Base-by-base conservation (phyloP, 53 echinoderm and acorn worm genomes). In the Arbacia lixula region DNA sequence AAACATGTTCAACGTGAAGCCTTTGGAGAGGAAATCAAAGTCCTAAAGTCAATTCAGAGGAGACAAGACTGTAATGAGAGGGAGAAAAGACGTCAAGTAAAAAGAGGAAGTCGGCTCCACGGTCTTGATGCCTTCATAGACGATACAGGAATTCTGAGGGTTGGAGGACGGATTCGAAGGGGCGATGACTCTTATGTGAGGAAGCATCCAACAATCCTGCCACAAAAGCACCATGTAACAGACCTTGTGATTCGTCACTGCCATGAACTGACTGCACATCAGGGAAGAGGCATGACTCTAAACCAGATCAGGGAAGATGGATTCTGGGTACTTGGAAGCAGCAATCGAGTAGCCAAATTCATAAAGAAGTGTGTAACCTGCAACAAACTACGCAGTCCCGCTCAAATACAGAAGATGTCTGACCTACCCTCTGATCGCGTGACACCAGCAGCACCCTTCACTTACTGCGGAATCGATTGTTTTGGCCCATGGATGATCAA, bases 91-190 rank as follows among this genome's bases (percentile, higher is more conserved):
- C 33, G 54, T 36, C 55, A 17, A 17, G 50, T 85, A 21, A 89
- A 76, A 31, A 32, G 36, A 22, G 58, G 60, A 27, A 90, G 93
- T 55, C 38, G 38, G 24, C 49, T 93, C 2, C 69, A 87, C 56
- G 10, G 83, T 14, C 58, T 93, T 34, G 93, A 93, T 36, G 78
- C 93, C 19, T 93, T 84, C 57, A 20, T 89, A 16, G 89, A 89
- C 52, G 76, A 87, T 11, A 17, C 54, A 36, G 87, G 89, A 50
- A 69, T 86, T 19, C 67, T 93, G 14, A 69, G 87, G 60, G 93
- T 93, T 16, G 93, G 93, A 53, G 89, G 93, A 46, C 60, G 93
- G 1, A 67, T 89, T 20, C 43, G 34, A 37, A 67, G 62, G 76
- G 24, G 46, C 9, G 49, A 68, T 10, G 74, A 55, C 20, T 67